These are phyloP conservation scores for Turnix velox DNA, from an alignment of 2,113 vertebrate species.

Conservation along the genomic window DNA sequence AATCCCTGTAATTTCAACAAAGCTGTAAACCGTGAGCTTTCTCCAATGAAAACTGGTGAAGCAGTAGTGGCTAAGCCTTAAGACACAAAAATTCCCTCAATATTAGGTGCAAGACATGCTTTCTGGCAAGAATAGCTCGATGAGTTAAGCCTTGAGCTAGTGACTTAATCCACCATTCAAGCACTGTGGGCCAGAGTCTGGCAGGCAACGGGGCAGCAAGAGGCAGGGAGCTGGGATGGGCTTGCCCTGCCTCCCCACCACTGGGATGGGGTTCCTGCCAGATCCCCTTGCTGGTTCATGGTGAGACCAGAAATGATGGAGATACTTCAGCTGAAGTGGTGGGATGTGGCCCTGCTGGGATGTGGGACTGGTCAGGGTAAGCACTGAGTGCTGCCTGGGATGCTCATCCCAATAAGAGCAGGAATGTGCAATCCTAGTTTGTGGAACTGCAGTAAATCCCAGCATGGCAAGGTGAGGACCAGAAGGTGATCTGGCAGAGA, in stretches of 20 bases:
- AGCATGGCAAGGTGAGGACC: fast-evolving
- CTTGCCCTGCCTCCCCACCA: fast-evolving
- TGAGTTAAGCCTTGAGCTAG: slow-evolving; percentile 46
- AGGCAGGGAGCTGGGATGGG: background rate
- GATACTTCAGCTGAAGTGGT: background rate
- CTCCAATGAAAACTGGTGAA: slow-evolving; percentile 41
- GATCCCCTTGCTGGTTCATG: fast-evolving
- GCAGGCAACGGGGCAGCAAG: background rate
- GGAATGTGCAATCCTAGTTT: background rate
- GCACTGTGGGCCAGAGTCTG: background rate
- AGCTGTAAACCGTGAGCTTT: slow-evolving; percentile 26
- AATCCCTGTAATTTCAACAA: slow-evolving; percentile 53
- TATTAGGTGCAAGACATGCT: slow-evolving; percentile 34
- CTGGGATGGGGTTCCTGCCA: background rate
- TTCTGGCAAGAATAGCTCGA: slow-evolving; percentile 31
- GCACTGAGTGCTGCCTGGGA: background rate
- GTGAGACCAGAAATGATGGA: background rate
- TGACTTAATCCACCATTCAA: slow-evolving; percentile 4
- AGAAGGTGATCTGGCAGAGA: background rate
- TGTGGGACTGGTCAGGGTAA: fast-evolving
- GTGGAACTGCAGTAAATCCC: background rate
- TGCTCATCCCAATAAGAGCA: fast-evolving
- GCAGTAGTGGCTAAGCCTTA: slow-evolving; percentile 52
- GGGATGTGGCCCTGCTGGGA: fast-evolving
- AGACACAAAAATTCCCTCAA: slow-evolving; percentile 33